phyloP scores from a whole-genome alignment of 2,888 invertebrate genomes.

The Lasioglossum lativentre region DNA sequence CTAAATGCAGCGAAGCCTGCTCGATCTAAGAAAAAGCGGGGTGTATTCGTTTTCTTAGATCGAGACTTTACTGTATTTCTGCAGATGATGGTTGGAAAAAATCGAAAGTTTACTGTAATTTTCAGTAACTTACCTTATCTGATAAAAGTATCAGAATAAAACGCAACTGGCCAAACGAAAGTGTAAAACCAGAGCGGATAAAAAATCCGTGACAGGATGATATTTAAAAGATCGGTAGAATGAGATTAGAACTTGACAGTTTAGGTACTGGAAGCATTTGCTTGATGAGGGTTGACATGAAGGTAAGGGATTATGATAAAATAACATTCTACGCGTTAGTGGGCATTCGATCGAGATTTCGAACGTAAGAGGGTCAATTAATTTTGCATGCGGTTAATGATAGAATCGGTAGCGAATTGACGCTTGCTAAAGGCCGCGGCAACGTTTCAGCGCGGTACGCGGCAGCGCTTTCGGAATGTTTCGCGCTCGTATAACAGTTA shows the following conservation, averaged over 20 bases:
- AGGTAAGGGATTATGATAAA: not conserved
- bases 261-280: not conserved
- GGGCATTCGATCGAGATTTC: not conserved
- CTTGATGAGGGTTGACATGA: not conserved
- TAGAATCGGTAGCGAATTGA: not conserved
- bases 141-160: too few species aligned
- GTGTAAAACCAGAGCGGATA: not conserved
- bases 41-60: too few species aligned
- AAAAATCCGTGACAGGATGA: too few species aligned
- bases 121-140: too few species aligned
- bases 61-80: too few species aligned
- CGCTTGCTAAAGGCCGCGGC: not conserved
- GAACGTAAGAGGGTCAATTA: not conserved
- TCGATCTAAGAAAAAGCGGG: too few species aligned
- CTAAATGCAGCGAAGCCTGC: too few species aligned
- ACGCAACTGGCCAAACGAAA: not conserved
- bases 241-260: not conserved
- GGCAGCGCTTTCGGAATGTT: constrained; percentile 39
- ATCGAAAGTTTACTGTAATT: too few species aligned
- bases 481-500: constrained; percentile 31
- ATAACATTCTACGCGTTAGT: not conserved
- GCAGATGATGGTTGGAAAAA: too few species aligned
- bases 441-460: constrained; percentile 12
- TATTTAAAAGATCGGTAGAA: not conserved
- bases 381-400: not conserved